Evolutionary conservation across 2,797 vertebrate species (phyloP), one percentile per base, ranked within the genome.

Genomic region (Syngnathus acus): DNA sequence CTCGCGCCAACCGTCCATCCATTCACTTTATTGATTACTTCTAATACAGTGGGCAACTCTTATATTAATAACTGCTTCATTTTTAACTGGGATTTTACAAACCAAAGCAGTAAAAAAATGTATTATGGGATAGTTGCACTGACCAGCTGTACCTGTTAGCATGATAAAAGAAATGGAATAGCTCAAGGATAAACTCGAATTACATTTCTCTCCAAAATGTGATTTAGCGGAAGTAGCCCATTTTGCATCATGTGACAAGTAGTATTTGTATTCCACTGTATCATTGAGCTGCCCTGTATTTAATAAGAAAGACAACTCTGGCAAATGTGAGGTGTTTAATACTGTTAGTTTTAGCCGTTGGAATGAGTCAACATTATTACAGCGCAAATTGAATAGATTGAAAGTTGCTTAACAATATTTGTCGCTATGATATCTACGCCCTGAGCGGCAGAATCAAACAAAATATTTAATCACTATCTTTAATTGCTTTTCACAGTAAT

Each of bases 401-500:
- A 37, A 37, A 19, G 11, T 26, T 23, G n/a, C 6, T 45, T 26
- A 57, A 57, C 55, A 2, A 57, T 38, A 57, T 14, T 62, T 16
- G 9, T 62, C 39, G 21, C 60, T 62, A 45, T 62, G 60, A 45
- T 45, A 62, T 6, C 21, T 8, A 26, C 21, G 11, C 60, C 40
- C 40, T 45, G 11, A 42, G 23, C 21, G 45, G 5, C n/a, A 14
- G 39, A 62, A 45, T 45, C 21, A 45, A 62, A 45, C 21, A 23
- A 32, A 26, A 62, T 62, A 21, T 23, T 62, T 21, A 26, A 62
- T 45, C 45, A 26, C 9, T 40, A 17, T 26, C 14, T 23, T 62
- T 62, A 45, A 62, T 64, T 64, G 62, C 62, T 64, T 48, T 64
- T 50, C 42, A 26, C 40, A 21, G 39, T 42, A n/a, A 42, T 42